A percentile compares a stretch with the other conserved stretches of the same genome.
Conservation (phyloP, 2,888 invertebrate species). For the Eupithecia pulchellata region DNA sequence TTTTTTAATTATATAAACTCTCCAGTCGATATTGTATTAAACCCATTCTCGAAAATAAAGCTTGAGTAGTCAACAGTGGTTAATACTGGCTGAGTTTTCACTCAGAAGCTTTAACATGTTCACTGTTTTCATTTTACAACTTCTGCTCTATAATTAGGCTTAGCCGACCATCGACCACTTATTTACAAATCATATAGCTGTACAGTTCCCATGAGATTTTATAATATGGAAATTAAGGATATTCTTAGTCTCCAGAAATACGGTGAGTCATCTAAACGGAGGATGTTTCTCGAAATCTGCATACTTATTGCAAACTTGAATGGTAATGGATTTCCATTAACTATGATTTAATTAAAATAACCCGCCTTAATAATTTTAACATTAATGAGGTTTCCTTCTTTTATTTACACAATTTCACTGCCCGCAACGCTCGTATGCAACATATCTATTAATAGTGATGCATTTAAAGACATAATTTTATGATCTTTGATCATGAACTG, state of each 20-base stretch:
- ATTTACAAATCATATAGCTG: conserved; percentile 19
- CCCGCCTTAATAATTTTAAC: not conserved
- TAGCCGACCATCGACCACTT: not conserved
- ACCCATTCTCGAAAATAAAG: too few species aligned
- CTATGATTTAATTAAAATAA: not conserved
- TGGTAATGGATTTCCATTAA: not conserved
- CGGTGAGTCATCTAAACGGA: conserved; percentile 25
- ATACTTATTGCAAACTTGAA: not conserved
- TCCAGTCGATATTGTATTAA: too few species aligned
- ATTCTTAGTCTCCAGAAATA: conserved; percentile 18
- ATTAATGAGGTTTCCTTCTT: not conserved
- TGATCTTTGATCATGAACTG: too few species aligned
- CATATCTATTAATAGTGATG: too few species aligned
- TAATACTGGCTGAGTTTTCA: too few species aligned
- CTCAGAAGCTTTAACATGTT: not conserved
- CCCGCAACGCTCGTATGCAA: too few species aligned
- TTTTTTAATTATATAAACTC: too few species aligned
- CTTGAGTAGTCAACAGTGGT: too few species aligned
- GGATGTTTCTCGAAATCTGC: conserved; percentile 22
- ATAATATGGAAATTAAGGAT: conserved; percentile 18
- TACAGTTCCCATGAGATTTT: conserved; percentile 29
- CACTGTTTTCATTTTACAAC: not conserved
- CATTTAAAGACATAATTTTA: too few species aligned
- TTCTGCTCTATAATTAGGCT: not conserved
- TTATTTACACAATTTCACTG: too few species aligned